These are phyloP conservation scores for Phytoseiulus persimilis DNA, from an alignment of 2,888 invertebrate genomes.

Conservation along the genomic window DNA sequence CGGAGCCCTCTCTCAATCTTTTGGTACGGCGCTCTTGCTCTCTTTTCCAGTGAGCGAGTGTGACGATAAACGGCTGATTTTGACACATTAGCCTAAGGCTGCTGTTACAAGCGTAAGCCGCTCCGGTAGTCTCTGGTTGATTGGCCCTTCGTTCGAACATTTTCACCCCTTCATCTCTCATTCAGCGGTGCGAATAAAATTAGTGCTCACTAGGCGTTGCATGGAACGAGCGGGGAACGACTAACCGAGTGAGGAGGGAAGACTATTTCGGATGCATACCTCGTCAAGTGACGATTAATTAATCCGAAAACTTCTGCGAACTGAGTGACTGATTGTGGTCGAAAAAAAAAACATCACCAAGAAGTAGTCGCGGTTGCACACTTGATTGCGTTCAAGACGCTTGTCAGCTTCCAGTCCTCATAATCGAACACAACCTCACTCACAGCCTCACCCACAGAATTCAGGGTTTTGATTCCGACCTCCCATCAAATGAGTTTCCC, in stretches of 20 bases:
- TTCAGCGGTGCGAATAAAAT: not conserved
- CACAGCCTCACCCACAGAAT: no score
- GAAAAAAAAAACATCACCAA: not conserved
- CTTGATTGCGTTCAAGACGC: no score
- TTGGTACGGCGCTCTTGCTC: not conserved
- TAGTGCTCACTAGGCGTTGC: not conserved
- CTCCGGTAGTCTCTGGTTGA: not conserved
- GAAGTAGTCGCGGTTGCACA: no score
- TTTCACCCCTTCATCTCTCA: not conserved
- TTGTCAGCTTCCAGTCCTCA: no score
- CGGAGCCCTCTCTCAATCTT: not conserved
- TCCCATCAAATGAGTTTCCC: no score
- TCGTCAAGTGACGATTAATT: not conserved
- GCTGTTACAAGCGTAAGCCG: not conserved
- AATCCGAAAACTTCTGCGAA: not conserved
- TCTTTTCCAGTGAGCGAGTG: not conserved
- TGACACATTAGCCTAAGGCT: conserved; percentile 5
- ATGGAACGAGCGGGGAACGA: not conserved
- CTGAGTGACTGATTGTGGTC: not conserved
- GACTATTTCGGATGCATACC: not conserved
- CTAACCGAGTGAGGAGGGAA: not conserved
- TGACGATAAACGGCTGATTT: not conserved
- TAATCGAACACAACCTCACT: no score
- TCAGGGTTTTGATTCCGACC: no score
- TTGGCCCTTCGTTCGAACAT: not conserved